Conservation (phyloP, 2,888 invertebrate species). For the Autographa pulchrina region DNA sequence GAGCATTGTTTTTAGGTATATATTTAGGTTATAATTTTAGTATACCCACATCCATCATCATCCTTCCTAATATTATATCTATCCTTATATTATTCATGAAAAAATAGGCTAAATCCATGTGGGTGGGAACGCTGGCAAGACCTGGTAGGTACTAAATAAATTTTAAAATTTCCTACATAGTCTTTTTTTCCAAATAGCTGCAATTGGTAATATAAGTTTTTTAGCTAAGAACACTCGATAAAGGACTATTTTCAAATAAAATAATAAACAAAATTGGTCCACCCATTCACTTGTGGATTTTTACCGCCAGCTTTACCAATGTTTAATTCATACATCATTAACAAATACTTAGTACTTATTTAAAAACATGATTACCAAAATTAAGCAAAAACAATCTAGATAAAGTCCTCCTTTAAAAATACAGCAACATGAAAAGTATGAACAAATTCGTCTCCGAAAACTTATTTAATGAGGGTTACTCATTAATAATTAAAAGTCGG, state of each 20-base stretch:
- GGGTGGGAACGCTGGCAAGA: too few species aligned
- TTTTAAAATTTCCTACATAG: too few species aligned
- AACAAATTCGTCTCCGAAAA: slow-evolving; percentile 53
- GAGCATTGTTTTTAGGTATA: not conserved
- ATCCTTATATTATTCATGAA: too few species aligned
- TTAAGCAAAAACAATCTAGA: not conserved
- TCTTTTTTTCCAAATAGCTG: too few species aligned
- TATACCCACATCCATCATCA: too few species aligned
- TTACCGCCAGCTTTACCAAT: too few species aligned
- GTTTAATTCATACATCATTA: not conserved
- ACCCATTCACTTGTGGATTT: not conserved
- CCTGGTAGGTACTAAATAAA: too few species aligned
- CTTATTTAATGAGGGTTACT: slow-evolving; percentile 57
- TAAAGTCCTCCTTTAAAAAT: not conserved
- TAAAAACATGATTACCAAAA: not conserved
- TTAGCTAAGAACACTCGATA: too few species aligned
- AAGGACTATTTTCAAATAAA: too few species aligned
- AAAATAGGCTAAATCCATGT: too few species aligned
- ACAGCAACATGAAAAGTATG: slow-evolving; percentile 40
- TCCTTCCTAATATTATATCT: too few species aligned
- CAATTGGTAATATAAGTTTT: too few species aligned
- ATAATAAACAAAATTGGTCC: not conserved
- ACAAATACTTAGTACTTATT: not conserved
- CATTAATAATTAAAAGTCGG: slow-evolving; percentile 67
- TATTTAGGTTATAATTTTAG: not conserved